phyloP scores from a whole-genome alignment of 2,888 invertebrate genomes.

The Octonoba sinensis region DNA sequence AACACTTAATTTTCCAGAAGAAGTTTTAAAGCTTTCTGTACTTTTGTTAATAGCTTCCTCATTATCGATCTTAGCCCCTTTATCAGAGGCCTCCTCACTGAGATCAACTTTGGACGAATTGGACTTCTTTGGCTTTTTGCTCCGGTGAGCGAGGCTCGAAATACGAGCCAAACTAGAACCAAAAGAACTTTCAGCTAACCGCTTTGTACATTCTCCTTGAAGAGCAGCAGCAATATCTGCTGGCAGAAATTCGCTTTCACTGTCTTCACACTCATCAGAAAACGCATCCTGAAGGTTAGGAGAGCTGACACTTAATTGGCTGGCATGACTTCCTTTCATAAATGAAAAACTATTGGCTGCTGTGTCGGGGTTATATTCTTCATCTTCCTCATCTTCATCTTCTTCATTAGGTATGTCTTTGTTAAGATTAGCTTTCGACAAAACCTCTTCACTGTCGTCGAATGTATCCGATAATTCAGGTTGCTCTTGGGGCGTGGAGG shows the following conservation, averaged over 20 bases:
- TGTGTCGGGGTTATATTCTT: constrained; percentile 42
- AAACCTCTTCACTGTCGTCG: neutral
- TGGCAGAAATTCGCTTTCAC: constrained; percentile 61
- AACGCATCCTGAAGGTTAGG: constrained; percentile 50
- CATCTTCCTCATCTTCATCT: constrained; percentile 54
- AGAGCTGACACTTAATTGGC: constrained; percentile 52
- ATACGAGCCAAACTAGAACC: constrained; percentile 57
- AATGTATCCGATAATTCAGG: constrained; percentile 1
- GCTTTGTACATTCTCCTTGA: constrained; percentile 60
- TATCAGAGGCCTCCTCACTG: neutral
- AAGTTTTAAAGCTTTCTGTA: neutral
- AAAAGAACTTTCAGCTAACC: constrained; percentile 62
- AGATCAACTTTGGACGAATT: constrained; percentile 21
- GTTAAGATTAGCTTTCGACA: constrained; percentile 22
- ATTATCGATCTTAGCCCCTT: neutral
- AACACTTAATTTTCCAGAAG: neutral
- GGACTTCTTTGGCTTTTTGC: constrained; percentile 55
- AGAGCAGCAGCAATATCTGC: constrained; percentile 61
- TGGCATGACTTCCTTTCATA: constrained; percentile 56
- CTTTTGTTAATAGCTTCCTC: neutral
- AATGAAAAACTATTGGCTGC: constrained; percentile 63
- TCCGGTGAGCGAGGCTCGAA: constrained; percentile 54
- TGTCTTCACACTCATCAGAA: constrained; percentile 52
- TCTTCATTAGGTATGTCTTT: constrained; percentile 43
- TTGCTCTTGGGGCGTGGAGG: constrained; percentile 67